Conservation (phyloP, 2,113 vertebrate genomes). For the Dascyllus trimaculatus region DNA sequence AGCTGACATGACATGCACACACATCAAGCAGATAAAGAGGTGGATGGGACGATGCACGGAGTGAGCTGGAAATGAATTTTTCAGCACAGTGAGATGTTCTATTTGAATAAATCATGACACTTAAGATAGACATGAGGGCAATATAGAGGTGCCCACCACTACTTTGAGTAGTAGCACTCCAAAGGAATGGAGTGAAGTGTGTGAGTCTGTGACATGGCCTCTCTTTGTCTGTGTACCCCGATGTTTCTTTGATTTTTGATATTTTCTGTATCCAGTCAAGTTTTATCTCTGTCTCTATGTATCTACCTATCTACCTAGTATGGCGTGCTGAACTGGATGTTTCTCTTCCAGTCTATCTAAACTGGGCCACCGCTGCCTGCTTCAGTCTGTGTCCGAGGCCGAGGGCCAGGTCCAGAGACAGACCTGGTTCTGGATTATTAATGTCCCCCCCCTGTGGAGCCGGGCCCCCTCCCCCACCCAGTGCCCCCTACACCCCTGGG, state of each 20-base stretch:
- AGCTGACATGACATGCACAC: conserved; percentile 82
- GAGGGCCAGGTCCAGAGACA: conserved; percentile 75
- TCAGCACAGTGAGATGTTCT: conserved; percentile 88
- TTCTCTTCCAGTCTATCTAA: conserved; percentile 46
- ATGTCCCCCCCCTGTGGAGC: conserved; percentile 88
- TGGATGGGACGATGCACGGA: conserved; percentile 82
- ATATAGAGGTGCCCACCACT: conserved; percentile 73
- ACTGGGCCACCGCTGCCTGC: conserved; percentile 70
- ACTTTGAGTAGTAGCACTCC: conserved; percentile 71
- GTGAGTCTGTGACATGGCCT: conserved; percentile 16
- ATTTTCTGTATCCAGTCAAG: conserved; percentile 13
- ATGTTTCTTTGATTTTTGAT: conserved; percentile 16
- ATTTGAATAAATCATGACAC: conserved; percentile 91
- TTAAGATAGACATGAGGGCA: conserved; percentile 86
- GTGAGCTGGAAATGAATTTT: conserved; percentile 88
- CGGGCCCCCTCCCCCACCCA: conserved; percentile 65
- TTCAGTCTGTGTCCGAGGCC: conserved; percentile 71
- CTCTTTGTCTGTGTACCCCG: conserved; percentile 14
- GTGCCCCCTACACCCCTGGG: conserved; percentile 87
- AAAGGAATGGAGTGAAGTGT: conserved; percentile 56
- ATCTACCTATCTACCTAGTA: conserved; percentile 3
- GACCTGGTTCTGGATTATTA: conserved; percentile 90
- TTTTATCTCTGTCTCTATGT: conserved; percentile 11
- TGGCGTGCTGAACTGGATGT: conserved; percentile 33
- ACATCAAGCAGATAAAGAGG: conserved; percentile 71